A percentile compares a stretch with the other conserved stretches of the same genome.
Conservation (phyloP, 2,888 invertebrate genomes). For the Eretmocerus hayati region DNA sequence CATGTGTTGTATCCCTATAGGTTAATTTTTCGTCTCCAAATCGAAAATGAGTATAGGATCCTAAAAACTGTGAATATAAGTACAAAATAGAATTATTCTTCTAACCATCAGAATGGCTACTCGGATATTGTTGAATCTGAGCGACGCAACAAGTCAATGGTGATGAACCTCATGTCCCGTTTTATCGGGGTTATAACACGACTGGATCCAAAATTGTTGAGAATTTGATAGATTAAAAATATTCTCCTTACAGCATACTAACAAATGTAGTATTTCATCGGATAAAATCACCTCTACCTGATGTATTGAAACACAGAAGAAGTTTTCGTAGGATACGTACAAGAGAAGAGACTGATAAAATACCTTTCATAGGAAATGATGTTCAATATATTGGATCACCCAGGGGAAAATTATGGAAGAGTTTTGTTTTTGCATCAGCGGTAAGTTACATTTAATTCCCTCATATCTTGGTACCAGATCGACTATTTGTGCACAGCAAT, state of each 20-base stretch:
- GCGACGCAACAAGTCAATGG: slow-evolving; percentile 31
- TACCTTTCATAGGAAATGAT: slow-evolving; percentile 8
- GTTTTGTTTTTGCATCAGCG: slow-evolving; percentile 59
- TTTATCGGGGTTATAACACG: slow-evolving; percentile 19
- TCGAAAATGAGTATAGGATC: too few species aligned
- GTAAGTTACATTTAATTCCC: slow-evolving; percentile 47
- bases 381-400: slow-evolving; percentile 43
- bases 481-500: too few species aligned
- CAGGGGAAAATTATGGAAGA: slow-evolving; percentile 52
- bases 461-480: too few species aligned
- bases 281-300: slow-evolving; percentile 25
- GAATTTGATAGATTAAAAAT: slow-evolving; percentile 5
- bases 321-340: slow-evolving; percentile 27
- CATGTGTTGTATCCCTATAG: too few species aligned
- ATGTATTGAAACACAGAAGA: slow-evolving; percentile 27
- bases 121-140: slow-evolving; percentile 29
- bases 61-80: too few species aligned
- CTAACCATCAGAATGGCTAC: too few species aligned
- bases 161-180: slow-evolving; percentile 21
- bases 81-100: too few species aligned
- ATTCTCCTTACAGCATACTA: slow-evolving; percentile 34
- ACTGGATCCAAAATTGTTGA: slow-evolving; percentile 8
- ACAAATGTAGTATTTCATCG: slow-evolving; percentile 27
- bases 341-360: neutral
- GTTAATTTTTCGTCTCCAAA: too few species aligned